Evolutionary conservation across 2,797 vertebrate species (phyloP).

Genomic region (Petrocephalus schoutedeni): DNA sequence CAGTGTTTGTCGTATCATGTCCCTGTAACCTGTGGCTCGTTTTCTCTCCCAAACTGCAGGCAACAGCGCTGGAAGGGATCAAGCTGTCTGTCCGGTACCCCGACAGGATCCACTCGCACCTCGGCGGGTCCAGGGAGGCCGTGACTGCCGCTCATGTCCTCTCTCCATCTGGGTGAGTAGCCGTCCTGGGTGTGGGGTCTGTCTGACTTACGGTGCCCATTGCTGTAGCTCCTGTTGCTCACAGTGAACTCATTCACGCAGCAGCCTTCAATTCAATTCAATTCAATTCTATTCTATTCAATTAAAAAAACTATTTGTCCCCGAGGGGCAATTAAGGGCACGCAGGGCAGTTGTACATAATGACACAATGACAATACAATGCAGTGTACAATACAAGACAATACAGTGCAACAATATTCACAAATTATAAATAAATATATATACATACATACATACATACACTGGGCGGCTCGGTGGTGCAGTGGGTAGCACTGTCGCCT

Average conservation of each 20-base stretch:
- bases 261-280: neutral
- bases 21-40: neutral
- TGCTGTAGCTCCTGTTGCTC: neutral
- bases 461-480: too few relatives aligned
- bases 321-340: too few relatives aligned
- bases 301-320: too few relatives aligned
- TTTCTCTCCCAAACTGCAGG: neutral
- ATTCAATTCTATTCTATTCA: too few relatives aligned
- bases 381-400: too few relatives aligned
- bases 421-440: too few relatives aligned
- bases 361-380: too few relatives aligned
- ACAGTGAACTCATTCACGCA: neutral
- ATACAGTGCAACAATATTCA: too few relatives aligned
- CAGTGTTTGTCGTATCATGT: neutral
- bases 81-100: constrained; percentile 28
- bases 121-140: constrained; percentile 5
- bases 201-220: neutral
- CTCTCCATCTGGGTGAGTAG: neutral
- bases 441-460: too few relatives aligned
- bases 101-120: constrained; percentile 21
- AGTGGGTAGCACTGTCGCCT: too few relatives aligned
- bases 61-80: constrained; percentile 29
- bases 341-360: too few relatives aligned
- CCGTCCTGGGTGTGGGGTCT: neutral
- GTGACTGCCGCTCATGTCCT: neutral